Evolutionary conservation across 2,113 vertebrate genomes (phyloP), one percentile per base, ranked within the genome.

Genomic region (Dipodomys stephensi): DNA sequence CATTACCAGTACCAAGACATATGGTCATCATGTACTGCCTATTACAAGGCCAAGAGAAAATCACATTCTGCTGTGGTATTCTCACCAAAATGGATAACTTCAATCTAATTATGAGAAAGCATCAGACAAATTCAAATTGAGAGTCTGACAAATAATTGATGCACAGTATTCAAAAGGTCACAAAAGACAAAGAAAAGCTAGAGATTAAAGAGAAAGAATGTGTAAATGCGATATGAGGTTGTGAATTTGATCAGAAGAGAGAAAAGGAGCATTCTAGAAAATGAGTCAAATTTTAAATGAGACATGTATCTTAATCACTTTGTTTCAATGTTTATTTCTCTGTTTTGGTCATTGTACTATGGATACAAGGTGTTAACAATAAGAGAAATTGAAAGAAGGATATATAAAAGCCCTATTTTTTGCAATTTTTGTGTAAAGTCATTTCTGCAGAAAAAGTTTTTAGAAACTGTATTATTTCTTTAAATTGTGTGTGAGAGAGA

Each of bases 381-480:
- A 53, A n/a, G 16, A 20, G 57, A 76, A 65, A 60, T 8, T 53
- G 22, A 62, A 11, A 53, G 30, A 60, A 57, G 5, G 22, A 4
- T 10, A 15, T 19, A 60, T 0, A 71, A 46, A 67, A 74, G n/a
- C 7, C 53, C 25, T 3, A 9, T 39, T 22, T 80, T 60, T 53
- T 64, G 12, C 6, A 72, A 78, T 74, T 68, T 90, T 78, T n/a
- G 6, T 62, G 7, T 68, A 72, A 84, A 73, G 49, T 46, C 4
- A 74, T 27, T 92, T 71, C 65, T 65, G 12, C 3, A n/a, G 4
- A 28, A 72, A 72, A 30, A 9, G 0, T 0, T 44, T 57, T 79
- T 87, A 71, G 69, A 90, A 81, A 7, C 15, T 71, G 25, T 49
- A 53, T 87, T 69, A 86, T 68, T 91, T 86, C 49, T 57, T 57